phyloP scores from a whole-genome alignment of 2,888 invertebrate species.

The Resseliella maxima region DNA sequence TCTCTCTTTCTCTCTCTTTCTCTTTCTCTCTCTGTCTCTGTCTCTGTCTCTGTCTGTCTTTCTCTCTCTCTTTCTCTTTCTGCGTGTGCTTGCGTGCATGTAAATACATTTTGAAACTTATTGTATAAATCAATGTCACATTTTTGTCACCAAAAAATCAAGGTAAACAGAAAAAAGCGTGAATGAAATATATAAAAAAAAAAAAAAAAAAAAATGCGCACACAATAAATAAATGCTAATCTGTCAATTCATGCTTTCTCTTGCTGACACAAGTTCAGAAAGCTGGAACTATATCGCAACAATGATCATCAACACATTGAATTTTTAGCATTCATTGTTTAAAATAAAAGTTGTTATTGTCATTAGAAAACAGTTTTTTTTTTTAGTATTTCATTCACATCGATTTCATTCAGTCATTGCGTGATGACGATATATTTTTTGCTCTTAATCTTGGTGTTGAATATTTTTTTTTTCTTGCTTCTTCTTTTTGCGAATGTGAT shows the following conservation, averaged over 20 bases:
- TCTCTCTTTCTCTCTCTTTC: too few species aligned
- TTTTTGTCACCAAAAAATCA: constrained; percentile 36
- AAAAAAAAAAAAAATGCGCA: background rate
- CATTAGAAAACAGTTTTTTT: background rate
- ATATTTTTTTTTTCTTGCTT: too few species aligned
- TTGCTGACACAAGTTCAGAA: background rate
- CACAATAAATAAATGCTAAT: constrained; percentile 20
- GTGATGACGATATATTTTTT: background rate
- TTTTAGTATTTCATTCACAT: background rate
- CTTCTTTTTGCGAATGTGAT: too few species aligned
- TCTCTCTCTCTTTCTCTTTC: too few species aligned
- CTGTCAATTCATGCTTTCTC: constrained; percentile 28
- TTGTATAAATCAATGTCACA: constrained; percentile 27
- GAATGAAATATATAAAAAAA: background rate
- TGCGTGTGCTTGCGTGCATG: background rate
- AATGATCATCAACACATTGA: background rate
- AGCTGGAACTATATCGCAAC: background rate
- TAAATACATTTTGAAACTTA: background rate
- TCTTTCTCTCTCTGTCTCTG: too few species aligned
- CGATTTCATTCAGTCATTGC: constrained; percentile 6
- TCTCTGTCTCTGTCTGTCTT: too few species aligned
- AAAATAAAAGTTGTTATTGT: background rate
- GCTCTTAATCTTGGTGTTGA: background rate
- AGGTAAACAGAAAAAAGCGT: background rate
- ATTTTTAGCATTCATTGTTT: background rate